Conservation (phyloP, 2,797 vertebrate genomes). For the Anabacerthia variegaticeps region DNA sequence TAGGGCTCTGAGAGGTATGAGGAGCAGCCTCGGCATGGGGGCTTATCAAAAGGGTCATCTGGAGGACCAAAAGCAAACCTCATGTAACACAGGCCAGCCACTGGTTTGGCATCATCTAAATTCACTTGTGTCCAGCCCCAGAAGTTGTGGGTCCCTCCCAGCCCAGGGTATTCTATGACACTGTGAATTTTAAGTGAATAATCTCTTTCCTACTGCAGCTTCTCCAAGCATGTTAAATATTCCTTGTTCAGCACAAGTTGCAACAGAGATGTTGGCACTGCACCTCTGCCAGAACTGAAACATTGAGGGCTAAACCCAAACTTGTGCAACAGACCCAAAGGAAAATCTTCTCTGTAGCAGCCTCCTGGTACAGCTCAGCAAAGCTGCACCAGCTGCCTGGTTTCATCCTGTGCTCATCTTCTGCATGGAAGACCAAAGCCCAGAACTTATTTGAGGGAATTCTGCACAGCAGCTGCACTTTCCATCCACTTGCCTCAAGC, state of each 20-base stretch:
- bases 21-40: constrained; percentile 93
- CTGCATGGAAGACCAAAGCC: background rate
- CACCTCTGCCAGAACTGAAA: background rate
- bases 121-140: background rate
- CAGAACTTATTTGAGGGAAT: background rate
- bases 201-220: background rate
- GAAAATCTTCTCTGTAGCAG: background rate
- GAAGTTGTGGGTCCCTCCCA: background rate
- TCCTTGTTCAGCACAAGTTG: background rate
- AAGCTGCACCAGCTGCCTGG: background rate
- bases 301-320: background rate
- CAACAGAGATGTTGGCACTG: background rate
- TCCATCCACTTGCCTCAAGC: background rate
- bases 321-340: background rate
- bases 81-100: background rate
- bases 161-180: rapidly evolving
- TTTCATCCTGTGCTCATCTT: background rate
- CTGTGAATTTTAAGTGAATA: background rate
- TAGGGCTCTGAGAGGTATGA: constrained; percentile 94
- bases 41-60: constrained; percentile 94
- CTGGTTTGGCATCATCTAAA: background rate
- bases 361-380: background rate
- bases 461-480: background rate
- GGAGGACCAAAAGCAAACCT: background rate
- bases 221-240: background rate